Evolutionary conservation across 2,113 vertebrate species (phyloP), one percentile per base, ranked within the genome.

Genomic region (Centrocercus urophasianus): DNA sequence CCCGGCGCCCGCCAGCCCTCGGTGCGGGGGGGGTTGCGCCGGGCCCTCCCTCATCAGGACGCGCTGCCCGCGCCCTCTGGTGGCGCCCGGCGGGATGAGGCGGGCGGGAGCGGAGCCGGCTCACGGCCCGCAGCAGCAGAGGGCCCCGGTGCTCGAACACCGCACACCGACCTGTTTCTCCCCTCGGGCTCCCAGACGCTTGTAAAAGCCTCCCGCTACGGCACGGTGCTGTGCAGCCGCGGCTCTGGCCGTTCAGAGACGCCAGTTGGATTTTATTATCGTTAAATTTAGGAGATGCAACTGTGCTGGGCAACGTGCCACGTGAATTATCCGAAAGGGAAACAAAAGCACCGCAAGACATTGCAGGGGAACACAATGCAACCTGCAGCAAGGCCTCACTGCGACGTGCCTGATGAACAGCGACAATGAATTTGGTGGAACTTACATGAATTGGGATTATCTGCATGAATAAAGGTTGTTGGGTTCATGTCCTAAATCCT

Each of bases 41-140:
- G 27, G 34, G 42, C 54, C 19, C 34, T 61, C 34, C 60, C 22
- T 22, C n/a, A 34, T 24, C 61, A 9, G 36, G 25, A 11, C 63
- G 38, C 38, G 27, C 38, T 28, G 11, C 27, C 85, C 90, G 95
- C 97, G 97, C 97, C 97, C 97, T 96, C 97, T 97, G 50, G 97
- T 95, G 98, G 95, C 85, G 42, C 27, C 10, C 79, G 42, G 5
- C 8, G 88, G 54, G 27, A 61, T n/a, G 52, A 50, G 48, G 22
- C 22, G 48, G 48, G 22, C 48, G 12, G 48, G 48, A 50, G 10
- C 74, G 36, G 63, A 5, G 21, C 65, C 2, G 11, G 34, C 47
- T 13, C 24, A 42, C 45, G 45, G 45, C 19, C 81, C n/a, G 60
- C 19, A 84, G 34, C 6, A 5, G 65, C 40, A 43, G 71, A 90